phyloP scores from a whole-genome alignment of 1,140 invertebrate genomes.

The Prorops nasuta region DNA sequence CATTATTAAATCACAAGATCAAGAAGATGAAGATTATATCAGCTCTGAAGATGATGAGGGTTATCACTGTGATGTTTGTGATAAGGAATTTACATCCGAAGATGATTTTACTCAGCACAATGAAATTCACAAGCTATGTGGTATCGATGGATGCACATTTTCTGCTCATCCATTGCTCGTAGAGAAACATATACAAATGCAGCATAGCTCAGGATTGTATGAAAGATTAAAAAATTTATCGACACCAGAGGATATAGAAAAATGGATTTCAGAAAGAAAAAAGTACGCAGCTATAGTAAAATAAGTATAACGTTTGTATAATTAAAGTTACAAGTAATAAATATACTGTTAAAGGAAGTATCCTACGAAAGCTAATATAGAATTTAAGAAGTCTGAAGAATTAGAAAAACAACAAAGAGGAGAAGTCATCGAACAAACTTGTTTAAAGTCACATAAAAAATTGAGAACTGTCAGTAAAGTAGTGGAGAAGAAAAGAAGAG shows the following conservation, averaged over 20 bases:
- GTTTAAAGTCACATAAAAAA: constrained; percentile 8
- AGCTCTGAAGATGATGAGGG: constrained; percentile 25
- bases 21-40: constrained; percentile 29
- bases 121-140: constrained; percentile 70
- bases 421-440: constrained; percentile 60
- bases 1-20: constrained; percentile 24
- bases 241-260: constrained; percentile 75
- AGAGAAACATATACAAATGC: constrained; percentile 75
- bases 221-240: constrained; percentile 71
- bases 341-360: constrained; percentile 53
- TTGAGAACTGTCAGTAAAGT: constrained; percentile 8
- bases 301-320: constrained; percentile 34
- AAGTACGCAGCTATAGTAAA: constrained; percentile 54
- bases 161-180: constrained; percentile 75
- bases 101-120: constrained; percentile 66
- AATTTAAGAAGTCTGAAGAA: constrained; percentile 61
- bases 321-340: constrained; percentile 6
- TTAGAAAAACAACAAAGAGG: constrained; percentile 69
- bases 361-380: constrained; percentile 72
- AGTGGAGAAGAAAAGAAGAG: constrained; percentile 25
- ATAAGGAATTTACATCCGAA: constrained; percentile 65
- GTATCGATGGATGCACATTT: constrained; percentile 78
- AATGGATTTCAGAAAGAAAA: constrained; percentile 79
- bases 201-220: constrained; percentile 77
- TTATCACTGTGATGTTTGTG: constrained; percentile 74